phyloP scores from a whole-genome alignment of 2,888 invertebrate species.

The Congeria kusceri region DNA sequence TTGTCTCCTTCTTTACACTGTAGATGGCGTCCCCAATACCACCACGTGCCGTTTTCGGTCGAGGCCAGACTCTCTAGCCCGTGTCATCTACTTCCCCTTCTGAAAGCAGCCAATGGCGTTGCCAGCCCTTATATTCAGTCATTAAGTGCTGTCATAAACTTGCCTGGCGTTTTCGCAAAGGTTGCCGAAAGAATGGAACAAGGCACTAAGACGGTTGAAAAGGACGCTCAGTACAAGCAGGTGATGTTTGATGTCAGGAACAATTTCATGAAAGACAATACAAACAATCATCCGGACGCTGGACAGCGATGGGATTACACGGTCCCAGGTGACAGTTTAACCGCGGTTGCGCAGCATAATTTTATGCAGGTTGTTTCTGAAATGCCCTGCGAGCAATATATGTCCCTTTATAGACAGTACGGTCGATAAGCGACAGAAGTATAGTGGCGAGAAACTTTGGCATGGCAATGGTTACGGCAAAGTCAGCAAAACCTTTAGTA shows the following conservation, averaged over 20 bases:
- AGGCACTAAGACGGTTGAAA: background rate
- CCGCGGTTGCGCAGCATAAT: background rate
- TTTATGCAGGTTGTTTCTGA: background rate
- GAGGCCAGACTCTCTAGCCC: background rate
- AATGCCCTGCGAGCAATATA: background rate
- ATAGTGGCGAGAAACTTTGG: background rate
- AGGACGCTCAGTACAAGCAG: background rate
- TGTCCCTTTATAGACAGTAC: background rate
- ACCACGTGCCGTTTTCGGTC: no score
- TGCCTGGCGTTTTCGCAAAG: background rate
- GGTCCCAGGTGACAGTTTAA: background rate
- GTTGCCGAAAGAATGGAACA: background rate
- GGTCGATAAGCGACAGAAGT: background rate
- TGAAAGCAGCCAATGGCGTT: background rate
- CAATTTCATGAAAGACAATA: constrained; percentile 6
- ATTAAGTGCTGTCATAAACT: background rate
- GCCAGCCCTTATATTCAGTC: constrained; percentile 3
- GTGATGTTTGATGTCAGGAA: constrained; percentile 9
- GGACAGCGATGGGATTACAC: background rate
- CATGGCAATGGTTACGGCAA: background rate
- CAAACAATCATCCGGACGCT: background rate
- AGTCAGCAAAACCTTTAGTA: background rate
- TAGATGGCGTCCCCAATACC: no score
- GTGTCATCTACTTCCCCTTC: constrained; percentile 3
- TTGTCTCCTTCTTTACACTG: no score